A percentile compares a stretch with the other conserved stretches of the same genome.
phyloP scores from a whole-genome alignment of 2,888 invertebrate species.

The Nymphalis c-album region DNA sequence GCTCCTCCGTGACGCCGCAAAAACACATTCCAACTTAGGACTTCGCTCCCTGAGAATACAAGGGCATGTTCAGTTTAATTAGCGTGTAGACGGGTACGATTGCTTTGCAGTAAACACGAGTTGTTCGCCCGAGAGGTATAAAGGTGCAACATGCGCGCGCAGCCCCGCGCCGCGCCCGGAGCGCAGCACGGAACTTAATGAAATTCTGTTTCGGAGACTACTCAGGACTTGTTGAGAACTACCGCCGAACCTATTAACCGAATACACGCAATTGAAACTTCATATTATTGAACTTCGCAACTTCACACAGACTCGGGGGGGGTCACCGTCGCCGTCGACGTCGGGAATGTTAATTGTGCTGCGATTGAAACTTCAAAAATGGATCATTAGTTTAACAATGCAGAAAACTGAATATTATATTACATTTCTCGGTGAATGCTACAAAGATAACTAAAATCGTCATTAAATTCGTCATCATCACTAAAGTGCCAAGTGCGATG shows the following conservation, averaged over 20 bases:
- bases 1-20: neutral
- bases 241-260: slow-evolving; percentile 9
- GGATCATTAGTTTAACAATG: neutral
- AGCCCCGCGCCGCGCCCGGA: neutral
- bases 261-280: slow-evolving; percentile 17
- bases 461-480: too few species aligned
- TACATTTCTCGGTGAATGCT: too few species aligned
- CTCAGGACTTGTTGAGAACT: slow-evolving; percentile 14
- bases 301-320: neutral
- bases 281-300: slow-evolving; percentile 6
- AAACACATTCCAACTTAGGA: slow-evolving; percentile 1
- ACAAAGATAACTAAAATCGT: too few species aligned
- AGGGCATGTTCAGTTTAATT: slow-evolving; percentile 9
- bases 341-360: neutral
- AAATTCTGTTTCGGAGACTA: slow-evolving; percentile 19
- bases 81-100: slow-evolving; percentile 3
- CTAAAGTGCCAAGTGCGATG: neutral
- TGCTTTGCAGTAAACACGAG: slow-evolving; percentile 2
- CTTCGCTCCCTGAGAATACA: neutral
- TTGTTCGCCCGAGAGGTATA: slow-evolving; percentile 6
- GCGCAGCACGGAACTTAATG: slow-evolving; percentile 10
- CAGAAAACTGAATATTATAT: too few species aligned
- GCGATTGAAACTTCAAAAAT: neutral
- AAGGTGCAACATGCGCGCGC: slow-evolving; percentile 1
- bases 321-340: neutral